phyloP scores from a whole-genome alignment of 2,797 vertebrate species.

The Scarus forsteni region DNA sequence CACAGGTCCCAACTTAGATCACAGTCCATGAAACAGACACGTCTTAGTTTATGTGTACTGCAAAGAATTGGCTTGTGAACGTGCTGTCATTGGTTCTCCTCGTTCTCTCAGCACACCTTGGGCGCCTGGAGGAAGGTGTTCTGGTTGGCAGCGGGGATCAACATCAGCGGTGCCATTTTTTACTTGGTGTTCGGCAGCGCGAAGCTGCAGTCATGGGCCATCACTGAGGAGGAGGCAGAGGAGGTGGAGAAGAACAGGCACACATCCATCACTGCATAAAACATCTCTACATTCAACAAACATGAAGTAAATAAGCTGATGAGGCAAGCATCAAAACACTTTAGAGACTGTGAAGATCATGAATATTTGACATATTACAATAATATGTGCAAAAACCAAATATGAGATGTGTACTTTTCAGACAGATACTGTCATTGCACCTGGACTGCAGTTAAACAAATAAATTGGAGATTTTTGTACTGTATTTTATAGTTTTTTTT shows the following conservation, averaged over 20 bases:
- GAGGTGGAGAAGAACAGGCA: constrained; percentile 30
- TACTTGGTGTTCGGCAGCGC: constrained; percentile 80
- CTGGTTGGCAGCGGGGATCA: constrained; percentile 80
- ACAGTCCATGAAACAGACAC: too few relatives aligned
- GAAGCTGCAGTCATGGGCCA: constrained; percentile 86
- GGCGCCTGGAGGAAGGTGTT: constrained; percentile 86
- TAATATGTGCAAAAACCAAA: neutral
- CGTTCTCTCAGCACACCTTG: constrained; percentile 78
- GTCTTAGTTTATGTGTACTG: too few relatives aligned
- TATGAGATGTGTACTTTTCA: neutral
- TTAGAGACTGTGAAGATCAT: neutral
- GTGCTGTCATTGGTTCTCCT: neutral
- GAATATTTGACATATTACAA: neutral
- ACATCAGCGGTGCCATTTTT: constrained; percentile 73
- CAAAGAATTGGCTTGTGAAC: too few relatives aligned
- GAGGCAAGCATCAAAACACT: neutral
- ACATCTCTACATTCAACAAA: neutral
- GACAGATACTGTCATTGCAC: neutral
- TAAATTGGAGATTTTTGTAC: neutral
- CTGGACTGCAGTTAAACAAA: neutral
- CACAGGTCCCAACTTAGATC: too few relatives aligned
- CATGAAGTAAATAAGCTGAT: neutral
- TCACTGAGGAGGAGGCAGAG: constrained; percentile 61
- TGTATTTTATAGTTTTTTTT: constrained; percentile 1
- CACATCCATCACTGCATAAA: constrained; percentile 34